Percentiles rank a stretch among this genome's conserved stretches.
phyloP scores from a whole-genome alignment of 92 coral and sea anemone species.

The Micromussa lordhowensis region DNA sequence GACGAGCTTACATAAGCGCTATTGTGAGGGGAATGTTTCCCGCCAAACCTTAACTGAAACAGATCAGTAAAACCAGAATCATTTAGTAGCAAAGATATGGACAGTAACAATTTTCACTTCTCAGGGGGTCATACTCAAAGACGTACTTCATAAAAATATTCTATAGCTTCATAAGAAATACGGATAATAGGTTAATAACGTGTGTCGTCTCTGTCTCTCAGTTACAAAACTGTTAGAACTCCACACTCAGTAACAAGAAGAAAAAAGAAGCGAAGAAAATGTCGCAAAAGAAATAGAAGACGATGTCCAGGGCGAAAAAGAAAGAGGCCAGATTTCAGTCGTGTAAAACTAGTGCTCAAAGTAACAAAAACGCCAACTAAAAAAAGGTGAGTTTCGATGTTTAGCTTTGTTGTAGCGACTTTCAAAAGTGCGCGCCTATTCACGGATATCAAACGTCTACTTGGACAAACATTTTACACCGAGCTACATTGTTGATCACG shows the following conservation, averaged over 20 bases:
- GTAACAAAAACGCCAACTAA: conserved; percentile 57
- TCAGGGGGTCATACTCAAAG: not conserved
- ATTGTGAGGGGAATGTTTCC: too few species aligned
- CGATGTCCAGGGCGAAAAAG: conserved; percentile 35
- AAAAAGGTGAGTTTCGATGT: conserved; percentile 45
- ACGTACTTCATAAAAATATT: not conserved
- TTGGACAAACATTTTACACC: not conserved
- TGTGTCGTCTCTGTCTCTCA: conserved; percentile 9
- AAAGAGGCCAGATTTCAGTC: conserved; percentile 67
- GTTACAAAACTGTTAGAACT: conserved; percentile 52
- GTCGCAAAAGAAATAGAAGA: conserved; percentile 65
- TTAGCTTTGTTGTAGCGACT: not conserved
- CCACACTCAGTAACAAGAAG: conserved; percentile 5
- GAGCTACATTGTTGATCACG: not conserved
- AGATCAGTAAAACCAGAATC: not conserved
- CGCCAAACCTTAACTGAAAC: not conserved
- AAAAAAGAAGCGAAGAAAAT: conserved; percentile 54
- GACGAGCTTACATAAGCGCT: too few species aligned
- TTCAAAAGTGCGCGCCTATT: not conserved
- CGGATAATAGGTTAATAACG: not conserved
- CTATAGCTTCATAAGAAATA: not conserved
- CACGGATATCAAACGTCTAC: not conserved
- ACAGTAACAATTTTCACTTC: too few species aligned
- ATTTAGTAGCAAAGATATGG: too few species aligned
- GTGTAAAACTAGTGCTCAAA: conserved; percentile 62